Evolutionary conservation across 2,888 invertebrate species (phyloP).

Genomic region (Hyalella azteca): DNA sequence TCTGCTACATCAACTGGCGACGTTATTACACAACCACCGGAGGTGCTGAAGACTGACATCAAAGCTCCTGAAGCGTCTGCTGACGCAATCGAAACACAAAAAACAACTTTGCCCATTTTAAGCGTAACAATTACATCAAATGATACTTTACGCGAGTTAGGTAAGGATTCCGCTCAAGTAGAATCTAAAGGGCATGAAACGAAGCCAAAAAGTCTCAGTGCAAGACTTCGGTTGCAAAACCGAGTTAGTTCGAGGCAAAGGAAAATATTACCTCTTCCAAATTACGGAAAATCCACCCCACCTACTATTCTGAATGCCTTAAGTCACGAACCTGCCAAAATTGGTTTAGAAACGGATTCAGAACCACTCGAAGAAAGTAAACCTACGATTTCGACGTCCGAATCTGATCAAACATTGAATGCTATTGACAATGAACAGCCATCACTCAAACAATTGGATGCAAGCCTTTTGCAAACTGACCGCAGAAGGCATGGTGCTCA

Average conservation of each 20-base stretch:
- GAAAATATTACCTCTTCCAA: neutral
- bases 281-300: neutral
- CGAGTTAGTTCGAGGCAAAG: neutral
- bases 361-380: neutral
- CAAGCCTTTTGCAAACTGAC: neutral
- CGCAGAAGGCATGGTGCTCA: constrained; percentile 11
- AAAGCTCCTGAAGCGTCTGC: neutral
- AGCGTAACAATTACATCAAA: neutral
- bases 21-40: neutral
- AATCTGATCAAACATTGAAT: constrained; percentile 22
- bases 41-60: neutral
- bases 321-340: neutral
- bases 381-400: neutral
- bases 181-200: neutral
- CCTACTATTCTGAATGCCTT: neutral
- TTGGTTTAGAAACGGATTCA: neutral
- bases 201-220: neutral
- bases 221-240: neutral
- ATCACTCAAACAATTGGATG: too few relatives aligned
- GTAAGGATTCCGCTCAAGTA: neutral
- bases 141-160: neutral
- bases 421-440: neutral
- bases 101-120: constrained; percentile 5
- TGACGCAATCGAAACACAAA: neutral
- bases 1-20: neutral